Percentiles rank a stretch among this genome's conserved stretches.
Conservation (phyloP, 1,140 invertebrate genomes). For the Ostrea edulis region DNA sequence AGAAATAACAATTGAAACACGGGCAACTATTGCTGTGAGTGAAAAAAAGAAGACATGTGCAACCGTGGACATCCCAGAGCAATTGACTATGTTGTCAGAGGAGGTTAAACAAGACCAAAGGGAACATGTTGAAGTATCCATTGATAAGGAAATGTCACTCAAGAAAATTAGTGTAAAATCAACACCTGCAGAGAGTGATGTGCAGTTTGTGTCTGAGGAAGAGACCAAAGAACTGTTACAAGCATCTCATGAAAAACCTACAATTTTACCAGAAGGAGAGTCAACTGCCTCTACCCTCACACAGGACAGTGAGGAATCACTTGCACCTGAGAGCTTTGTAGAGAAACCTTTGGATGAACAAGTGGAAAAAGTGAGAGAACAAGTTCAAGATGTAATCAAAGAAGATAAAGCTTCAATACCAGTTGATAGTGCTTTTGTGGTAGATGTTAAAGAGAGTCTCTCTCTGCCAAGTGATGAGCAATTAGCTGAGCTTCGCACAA, state of each 20-base stretch:
- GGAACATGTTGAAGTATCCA: background rate
- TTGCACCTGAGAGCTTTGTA: background rate
- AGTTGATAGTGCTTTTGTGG: background rate
- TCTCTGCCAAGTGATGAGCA: background rate
- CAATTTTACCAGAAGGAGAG: background rate
- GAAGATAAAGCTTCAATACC: slow-evolving; percentile 14
- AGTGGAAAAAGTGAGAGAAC: slow-evolving; percentile 22
- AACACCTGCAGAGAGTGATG: background rate
- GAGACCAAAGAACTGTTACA: background rate
- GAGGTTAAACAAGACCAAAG: background rate
- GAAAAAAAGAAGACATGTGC: background rate
- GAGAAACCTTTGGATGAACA: background rate
- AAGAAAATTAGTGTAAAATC: background rate
- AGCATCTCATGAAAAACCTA: background rate
- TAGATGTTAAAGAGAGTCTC: background rate
- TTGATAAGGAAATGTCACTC: background rate
- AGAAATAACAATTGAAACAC: background rate
- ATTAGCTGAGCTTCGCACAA: background rate
- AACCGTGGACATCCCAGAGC: background rate
- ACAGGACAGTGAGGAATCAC: background rate
- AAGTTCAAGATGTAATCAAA: slow-evolving; percentile 1
- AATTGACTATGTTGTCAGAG: background rate
- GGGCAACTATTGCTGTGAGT: slow-evolving; percentile 6
- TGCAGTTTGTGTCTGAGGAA: background rate
- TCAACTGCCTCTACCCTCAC: background rate